Evolutionary conservation across 2,888 invertebrate genomes (phyloP).

Genomic region (Ophioninae sp.): DNA sequence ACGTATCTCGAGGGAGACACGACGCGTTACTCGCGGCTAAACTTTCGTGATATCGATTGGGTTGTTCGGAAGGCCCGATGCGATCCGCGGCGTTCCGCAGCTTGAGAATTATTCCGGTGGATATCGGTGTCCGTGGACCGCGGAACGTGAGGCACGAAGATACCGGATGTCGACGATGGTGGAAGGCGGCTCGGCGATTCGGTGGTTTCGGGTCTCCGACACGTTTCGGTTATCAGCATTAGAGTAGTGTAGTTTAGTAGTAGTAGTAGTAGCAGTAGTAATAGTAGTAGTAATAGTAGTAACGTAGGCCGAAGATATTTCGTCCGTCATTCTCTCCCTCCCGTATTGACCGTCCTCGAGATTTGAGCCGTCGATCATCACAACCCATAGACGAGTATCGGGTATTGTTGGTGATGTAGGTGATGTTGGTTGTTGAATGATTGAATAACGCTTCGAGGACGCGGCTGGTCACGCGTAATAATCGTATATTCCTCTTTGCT

Average conservation of each 20-base stretch:
- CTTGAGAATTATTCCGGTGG: constrained; percentile 40
- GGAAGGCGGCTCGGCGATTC: constrained; percentile 15
- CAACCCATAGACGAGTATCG: too few relatives aligned
- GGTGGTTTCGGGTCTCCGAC: constrained; percentile 9
- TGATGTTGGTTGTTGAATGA: background rate
- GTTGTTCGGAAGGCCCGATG: background rate
- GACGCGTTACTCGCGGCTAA: background rate
- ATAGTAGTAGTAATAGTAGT: too few relatives aligned
- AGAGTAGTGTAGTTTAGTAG: too few relatives aligned
- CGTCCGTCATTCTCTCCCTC: constrained; percentile 16
- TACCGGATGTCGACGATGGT: constrained; percentile 5
- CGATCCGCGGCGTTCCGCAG: constrained; percentile 23
- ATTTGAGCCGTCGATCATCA: constrained; percentile 6
- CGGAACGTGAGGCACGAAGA: constrained; percentile 48
- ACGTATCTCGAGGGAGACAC: background rate
- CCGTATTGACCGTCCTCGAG: background rate
- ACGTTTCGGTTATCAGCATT: background rate
- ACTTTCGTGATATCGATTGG: constrained; percentile 36
- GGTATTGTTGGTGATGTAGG: too few relatives aligned
- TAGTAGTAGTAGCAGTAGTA: too few relatives aligned
- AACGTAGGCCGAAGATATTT: constrained; percentile 15
- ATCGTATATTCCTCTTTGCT: background rate
- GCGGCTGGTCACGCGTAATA: background rate
- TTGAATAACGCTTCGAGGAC: constrained; percentile 41
- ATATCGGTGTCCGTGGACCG: constrained; percentile 30